A percentile compares a stretch with the other conserved stretches of the same genome.
Evolutionary conservation across 2,113 vertebrate genomes (phyloP).

Genomic region (Garra rufa): DNA sequence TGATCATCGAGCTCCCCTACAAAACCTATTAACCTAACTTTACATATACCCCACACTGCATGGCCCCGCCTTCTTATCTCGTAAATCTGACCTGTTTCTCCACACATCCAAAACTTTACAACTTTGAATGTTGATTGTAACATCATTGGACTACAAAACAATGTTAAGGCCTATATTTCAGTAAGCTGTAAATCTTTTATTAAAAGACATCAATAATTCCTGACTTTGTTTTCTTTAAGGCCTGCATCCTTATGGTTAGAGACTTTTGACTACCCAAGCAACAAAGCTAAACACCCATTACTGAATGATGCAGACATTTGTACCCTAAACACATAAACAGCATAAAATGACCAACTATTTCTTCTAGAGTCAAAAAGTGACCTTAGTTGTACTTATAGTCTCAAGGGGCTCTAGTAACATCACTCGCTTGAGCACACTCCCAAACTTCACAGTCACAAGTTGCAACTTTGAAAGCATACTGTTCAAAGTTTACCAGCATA

Average conservation of each 20-base stretch:
- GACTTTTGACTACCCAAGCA: neutral
- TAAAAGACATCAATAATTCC: neutral
- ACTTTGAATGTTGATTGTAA: neutral
- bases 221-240: neutral
- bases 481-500: constrained; percentile 67
- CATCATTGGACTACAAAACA: constrained; percentile 20
- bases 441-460: constrained; percentile 31
- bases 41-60: constrained; percentile 2
- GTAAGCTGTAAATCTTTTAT: neutral
- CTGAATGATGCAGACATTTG: neutral
- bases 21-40: constrained; percentile 42
- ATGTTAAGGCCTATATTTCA: neutral
- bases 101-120: neutral
- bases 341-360: neutral
- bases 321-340: neutral
- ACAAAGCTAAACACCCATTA: neutral
- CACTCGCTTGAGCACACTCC: neutral
- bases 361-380: constrained; percentile 23
- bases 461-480: constrained; percentile 42
- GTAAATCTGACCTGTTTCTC: constrained; percentile 40
- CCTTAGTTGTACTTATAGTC: constrained; percentile 40
- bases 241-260: neutral
- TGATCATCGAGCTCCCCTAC: constrained; percentile 16
- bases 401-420: neutral
- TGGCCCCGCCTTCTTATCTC: constrained; percentile 36